phyloP scores from a whole-genome alignment of 23 tunicate species.

The Oikopleura dioica region DNA sequence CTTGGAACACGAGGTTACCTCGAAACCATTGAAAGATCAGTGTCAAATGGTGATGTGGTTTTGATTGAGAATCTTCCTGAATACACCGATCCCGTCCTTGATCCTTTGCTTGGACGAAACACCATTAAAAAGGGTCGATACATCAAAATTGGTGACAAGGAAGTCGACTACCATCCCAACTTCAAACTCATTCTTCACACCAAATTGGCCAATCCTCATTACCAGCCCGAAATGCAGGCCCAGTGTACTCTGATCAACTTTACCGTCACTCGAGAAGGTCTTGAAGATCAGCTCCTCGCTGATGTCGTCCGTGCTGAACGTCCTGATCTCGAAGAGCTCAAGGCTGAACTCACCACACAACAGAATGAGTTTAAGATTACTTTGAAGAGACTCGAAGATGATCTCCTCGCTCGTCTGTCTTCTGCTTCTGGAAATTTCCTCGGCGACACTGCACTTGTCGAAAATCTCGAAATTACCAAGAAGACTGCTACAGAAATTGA shows the following conservation, averaged over 20 bases:
- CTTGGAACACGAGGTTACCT: constrained; percentile 90
- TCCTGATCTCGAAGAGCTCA: constrained; percentile 85
- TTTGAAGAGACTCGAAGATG: constrained; percentile 75
- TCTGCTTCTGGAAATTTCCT: constrained; percentile 98
- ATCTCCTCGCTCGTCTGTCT: constrained; percentile 60
- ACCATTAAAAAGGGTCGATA: constrained; percentile 95
- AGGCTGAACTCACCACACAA: constrained; percentile 71
- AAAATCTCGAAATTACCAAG: constrained; percentile 94
- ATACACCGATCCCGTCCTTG: constrained; percentile 80
- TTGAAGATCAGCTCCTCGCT: constrained; percentile 90
- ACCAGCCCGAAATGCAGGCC: constrained; percentile 99
- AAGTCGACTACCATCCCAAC: constrained; percentile 70
- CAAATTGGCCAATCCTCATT: constrained; percentile 93
- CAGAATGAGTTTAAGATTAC: constrained; percentile 99
- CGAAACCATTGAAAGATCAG: constrained; percentile 57
- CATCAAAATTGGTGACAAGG: constrained; percentile 95
- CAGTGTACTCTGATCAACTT: constrained; percentile 98
- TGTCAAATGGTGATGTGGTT: constrained; percentile 70
- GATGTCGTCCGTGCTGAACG: constrained; percentile 87
- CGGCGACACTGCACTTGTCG: constrained; percentile 95
- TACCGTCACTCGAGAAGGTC: constrained; percentile 88
- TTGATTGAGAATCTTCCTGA: constrained; percentile 83
- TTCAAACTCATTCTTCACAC: constrained; percentile 77
- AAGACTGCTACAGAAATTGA: constrained; percentile 99
- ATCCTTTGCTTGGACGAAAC: constrained; percentile 72